phyloP scores from a whole-genome alignment of 2,888 invertebrate genomes.

The Dasypogon diadema region DNA sequence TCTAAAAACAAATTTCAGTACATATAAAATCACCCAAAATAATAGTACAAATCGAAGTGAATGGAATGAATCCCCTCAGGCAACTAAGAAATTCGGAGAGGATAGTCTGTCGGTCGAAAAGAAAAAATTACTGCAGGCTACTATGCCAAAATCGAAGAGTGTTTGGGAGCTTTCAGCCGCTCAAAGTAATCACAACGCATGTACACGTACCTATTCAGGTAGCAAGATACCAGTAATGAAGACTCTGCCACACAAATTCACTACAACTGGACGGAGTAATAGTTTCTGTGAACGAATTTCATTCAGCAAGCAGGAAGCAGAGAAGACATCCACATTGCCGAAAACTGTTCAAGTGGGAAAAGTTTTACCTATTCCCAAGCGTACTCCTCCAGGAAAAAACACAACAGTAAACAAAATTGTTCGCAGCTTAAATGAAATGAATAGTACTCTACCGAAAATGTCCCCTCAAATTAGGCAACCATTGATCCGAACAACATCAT shows the following conservation, averaged over 20 bases:
- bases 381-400: conserved; percentile 38
- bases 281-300: conserved; percentile 61
- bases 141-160: conserved; percentile 71
- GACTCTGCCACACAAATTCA: conserved; percentile 58
- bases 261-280: conserved; percentile 62
- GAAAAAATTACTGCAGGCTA: conserved; percentile 56
- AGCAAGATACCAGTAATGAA: conserved; percentile 74
- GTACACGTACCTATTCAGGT: conserved; percentile 69
- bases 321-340: not conserved
- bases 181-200: conserved; percentile 60
- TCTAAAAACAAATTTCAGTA: conserved; percentile 67
- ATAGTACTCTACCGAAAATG: not conserved
- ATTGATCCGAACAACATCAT: conserved; percentile 15
- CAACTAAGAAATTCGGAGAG: too few relatives aligned
- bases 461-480: not conserved
- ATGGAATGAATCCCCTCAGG: conserved; percentile 55
- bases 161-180: conserved; percentile 70
- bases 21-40: conserved; percentile 65
- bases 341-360: conserved; percentile 49
- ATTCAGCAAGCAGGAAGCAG: not conserved
- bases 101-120: not conserved
- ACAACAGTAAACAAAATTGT: conserved; percentile 57
- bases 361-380: conserved; percentile 43
- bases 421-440: conserved; percentile 57
- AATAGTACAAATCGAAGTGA: conserved; percentile 61